Evolutionary conservation across 2,888 invertebrate species (phyloP).

Genomic region (Sinhomidia bicolor): DNA sequence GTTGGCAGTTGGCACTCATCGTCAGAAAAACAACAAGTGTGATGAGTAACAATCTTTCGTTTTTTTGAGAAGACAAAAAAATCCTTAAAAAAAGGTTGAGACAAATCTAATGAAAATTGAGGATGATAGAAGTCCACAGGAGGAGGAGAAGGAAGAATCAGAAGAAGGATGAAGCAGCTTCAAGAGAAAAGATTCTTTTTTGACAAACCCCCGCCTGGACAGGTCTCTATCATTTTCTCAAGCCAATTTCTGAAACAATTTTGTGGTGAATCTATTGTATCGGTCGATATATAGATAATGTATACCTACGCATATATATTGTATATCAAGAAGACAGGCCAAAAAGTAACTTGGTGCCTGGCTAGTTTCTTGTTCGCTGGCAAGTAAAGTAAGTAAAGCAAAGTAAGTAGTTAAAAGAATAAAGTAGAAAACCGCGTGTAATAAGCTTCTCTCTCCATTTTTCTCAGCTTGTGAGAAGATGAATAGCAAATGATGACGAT

Average conservation of each 20-base stretch:
- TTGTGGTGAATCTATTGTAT: conserved; percentile 45
- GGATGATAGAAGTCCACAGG: conserved; percentile 43
- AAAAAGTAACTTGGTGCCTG: conserved; percentile 23
- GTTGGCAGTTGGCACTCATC: neutral
- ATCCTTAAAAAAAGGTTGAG: neutral
- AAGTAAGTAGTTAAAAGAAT: conserved; percentile 15
- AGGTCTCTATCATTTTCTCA: conserved; percentile 58
- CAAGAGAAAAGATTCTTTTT: conserved; percentile 32
- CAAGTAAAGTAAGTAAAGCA: no score
- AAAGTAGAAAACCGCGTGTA: conserved; percentile 49
- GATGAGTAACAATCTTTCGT: neutral
- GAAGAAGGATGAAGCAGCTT: neutral
- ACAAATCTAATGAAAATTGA: conserved; percentile 53
- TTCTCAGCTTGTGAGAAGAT: conserved; percentile 29
- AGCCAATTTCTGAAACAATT: conserved; percentile 43
- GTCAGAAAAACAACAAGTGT: conserved; percentile 37
- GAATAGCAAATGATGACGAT: conserved; percentile 50
- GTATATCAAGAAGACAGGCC: neutral
- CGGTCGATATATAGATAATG: neutral
- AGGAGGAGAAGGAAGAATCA: no score
- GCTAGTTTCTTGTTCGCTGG: neutral
- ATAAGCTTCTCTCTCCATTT: conserved; percentile 38
- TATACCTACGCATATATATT: neutral
- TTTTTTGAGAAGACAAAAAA: neutral
- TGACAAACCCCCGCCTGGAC: conserved; percentile 66